Percentiles rank a stretch among this genome's conserved stretches.
These are phyloP conservation scores for Tetraneura akinire DNA, from an alignment of 1,140 invertebrate genomes.

Conservation along the genomic window DNA sequence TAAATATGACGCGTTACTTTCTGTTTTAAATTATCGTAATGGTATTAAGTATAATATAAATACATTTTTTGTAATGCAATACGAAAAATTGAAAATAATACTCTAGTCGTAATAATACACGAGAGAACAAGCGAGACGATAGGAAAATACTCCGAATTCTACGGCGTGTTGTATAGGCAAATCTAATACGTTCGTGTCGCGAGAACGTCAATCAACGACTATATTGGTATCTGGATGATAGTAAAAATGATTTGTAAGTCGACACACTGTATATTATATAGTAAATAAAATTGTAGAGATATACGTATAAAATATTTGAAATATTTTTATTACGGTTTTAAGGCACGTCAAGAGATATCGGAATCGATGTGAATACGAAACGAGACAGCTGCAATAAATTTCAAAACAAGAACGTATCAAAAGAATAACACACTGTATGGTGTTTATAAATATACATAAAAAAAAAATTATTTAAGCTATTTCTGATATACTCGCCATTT, in stretches of 20 bases:
- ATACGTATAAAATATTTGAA: background rate
- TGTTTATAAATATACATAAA: too few relatives aligned
- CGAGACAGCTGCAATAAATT: background rate
- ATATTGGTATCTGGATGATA: background rate
- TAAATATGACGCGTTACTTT: too few relatives aligned
- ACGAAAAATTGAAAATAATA: too few relatives aligned
- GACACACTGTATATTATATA: background rate
- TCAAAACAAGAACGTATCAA: background rate
- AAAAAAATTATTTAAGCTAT: too few relatives aligned
- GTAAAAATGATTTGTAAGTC: background rate
- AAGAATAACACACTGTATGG: background rate
- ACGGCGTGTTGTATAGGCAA: conserved; percentile 26
- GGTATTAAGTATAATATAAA: too few relatives aligned
- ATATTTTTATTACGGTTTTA: background rate
- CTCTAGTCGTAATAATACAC: too few relatives aligned
- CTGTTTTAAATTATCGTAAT: too few relatives aligned
- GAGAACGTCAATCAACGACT: conserved; percentile 4
- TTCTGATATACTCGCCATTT: too few relatives aligned
- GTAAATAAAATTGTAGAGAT: background rate
- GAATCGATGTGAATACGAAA: background rate
- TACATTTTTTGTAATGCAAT: too few relatives aligned
- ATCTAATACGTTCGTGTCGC: background rate
- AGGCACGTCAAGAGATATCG: background rate
- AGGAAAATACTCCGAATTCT: too few relatives aligned
- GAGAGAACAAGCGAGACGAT: too few relatives aligned